Base-by-base conservation (phyloP, 2,888 invertebrate genomes). In the Nomada fucata region DNA sequence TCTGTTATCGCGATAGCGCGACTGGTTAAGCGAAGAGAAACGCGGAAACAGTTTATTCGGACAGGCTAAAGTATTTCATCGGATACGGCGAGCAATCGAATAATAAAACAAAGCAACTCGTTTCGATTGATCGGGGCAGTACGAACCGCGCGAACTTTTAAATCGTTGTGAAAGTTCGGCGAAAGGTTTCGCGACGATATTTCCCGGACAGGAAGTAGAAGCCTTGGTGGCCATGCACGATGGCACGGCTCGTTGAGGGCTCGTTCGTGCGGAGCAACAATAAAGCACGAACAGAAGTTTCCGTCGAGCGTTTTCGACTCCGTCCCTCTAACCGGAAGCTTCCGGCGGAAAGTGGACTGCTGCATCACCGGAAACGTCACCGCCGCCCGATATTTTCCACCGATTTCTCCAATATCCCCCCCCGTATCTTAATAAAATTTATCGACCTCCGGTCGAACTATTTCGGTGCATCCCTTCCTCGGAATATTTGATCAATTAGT, bases 311-410 rank as follows among this genome's bases (percentile, higher is more conserved):
- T 83, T 89, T 88, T 82, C 86, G 82, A 83, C 83, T 81, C 60
- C 76, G 81, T 69, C 70, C 52, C 70, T 67, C 79, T 69, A 82
- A 84, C 86, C 87, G 88, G 88, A 89, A 88, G 84, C 88, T 87
- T 78, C 86, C 76, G 82, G 83, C 75, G 83, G 90, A 88, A 90
- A 85, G 86, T 70, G 84, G 86, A 76, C 79, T 83, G 79, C 82
- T 84, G 79, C 70, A 76, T 81, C 67, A 64, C 70, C 84, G 90
- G 90, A 90, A 90, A 89, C 88, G 83, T 85, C 86, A 75, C 74
- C 75, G 78, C 73, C 74, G 69, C 72, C 69, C 80, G 74, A 81
- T 76, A 79, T 87, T 89, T 89, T 86, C 85, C 67, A 63, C 67
- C 79, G 59, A 68, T 68, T 59, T 60, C 68, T 13, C 53, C 74